A percentile compares a stretch with the other conserved stretches of the same genome.
Evolutionary conservation across 2,113 vertebrate genomes (phyloP).

Genomic region (Chitala chitala): DNA sequence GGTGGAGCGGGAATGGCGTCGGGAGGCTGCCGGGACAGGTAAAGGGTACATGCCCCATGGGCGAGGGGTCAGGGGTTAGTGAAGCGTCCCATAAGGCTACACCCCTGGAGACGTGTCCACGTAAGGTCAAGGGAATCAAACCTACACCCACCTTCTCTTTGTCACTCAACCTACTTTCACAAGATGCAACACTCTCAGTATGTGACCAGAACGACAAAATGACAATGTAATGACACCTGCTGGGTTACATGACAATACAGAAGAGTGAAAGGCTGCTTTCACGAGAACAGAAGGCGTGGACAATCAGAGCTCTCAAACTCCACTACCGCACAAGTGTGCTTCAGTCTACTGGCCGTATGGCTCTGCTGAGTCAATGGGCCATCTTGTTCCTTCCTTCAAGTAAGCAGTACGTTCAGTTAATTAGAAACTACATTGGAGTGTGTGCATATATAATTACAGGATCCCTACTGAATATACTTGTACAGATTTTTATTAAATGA

Average conservation of each 20-base stretch:
- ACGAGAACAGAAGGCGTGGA: conserved; percentile 22
- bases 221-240: conserved; percentile 10
- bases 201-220: neutral
- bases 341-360: neutral
- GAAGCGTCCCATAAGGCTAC: neutral
- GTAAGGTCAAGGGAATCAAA: neutral
- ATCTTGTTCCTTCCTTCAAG: neutral
- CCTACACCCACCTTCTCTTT: neutral
- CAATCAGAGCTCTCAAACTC: too few species aligned
- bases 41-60: conserved; percentile 68
- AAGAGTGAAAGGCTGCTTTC: conserved; percentile 16
- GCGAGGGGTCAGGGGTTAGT: conserved; percentile 32
- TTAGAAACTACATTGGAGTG: too few species aligned
- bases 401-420: too few species aligned
- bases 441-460: too few species aligned
- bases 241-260: conserved; percentile 16
- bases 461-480: too few species aligned
- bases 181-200: conserved; percentile 2
- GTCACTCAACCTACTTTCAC: neutral
- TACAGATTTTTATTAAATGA: too few species aligned
- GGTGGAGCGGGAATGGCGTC: conserved; percentile 99
- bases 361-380: neutral
- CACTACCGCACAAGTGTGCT: too few species aligned
- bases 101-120: neutral
- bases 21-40: conserved; percentile 93